These are phyloP conservation scores for Oreochromis tanganicae DNA, from an alignment of 2,113 vertebrate genomes.

Conservation along the genomic window DNA sequence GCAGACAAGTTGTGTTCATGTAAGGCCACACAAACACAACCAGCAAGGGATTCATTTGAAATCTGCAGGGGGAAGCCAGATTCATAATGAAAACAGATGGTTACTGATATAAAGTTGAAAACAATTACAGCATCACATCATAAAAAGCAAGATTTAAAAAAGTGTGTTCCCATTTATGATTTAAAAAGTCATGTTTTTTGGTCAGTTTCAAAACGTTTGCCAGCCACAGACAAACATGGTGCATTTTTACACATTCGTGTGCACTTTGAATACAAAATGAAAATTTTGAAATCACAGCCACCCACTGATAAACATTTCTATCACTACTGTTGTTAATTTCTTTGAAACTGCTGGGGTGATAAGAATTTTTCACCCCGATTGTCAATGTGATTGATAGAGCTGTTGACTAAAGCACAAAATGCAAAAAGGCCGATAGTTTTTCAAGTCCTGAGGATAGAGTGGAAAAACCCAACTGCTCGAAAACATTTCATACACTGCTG, in stretches of 20 bases:
- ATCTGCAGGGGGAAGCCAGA: background rate
- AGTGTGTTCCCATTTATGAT: background rate
- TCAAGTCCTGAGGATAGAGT: background rate
- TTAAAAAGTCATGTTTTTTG: background rate
- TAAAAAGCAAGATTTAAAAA: background rate
- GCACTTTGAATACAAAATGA: background rate
- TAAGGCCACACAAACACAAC: constrained; percentile 47
- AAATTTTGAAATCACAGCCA: background rate
- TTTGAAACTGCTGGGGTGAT: background rate
- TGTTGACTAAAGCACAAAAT: background rate
- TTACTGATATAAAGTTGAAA: background rate
- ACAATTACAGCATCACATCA: background rate
- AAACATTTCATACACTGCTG: background rate
- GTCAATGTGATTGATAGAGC: background rate
- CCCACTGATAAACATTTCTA: background rate
- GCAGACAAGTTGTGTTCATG: constrained; percentile 1
- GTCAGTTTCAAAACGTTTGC: background rate
- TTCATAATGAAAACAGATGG: constrained; percentile 34
- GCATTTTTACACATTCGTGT: background rate
- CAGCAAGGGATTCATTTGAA: background rate
- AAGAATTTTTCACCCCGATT: background rate
- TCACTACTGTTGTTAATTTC: background rate
- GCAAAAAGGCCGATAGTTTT: background rate
- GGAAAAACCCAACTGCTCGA: background rate
- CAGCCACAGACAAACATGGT: background rate